These are phyloP conservation scores for Rhabditophanes sp. DNA, from an alignment of 2,888 invertebrate species.

Conservation along the genomic window DNA sequence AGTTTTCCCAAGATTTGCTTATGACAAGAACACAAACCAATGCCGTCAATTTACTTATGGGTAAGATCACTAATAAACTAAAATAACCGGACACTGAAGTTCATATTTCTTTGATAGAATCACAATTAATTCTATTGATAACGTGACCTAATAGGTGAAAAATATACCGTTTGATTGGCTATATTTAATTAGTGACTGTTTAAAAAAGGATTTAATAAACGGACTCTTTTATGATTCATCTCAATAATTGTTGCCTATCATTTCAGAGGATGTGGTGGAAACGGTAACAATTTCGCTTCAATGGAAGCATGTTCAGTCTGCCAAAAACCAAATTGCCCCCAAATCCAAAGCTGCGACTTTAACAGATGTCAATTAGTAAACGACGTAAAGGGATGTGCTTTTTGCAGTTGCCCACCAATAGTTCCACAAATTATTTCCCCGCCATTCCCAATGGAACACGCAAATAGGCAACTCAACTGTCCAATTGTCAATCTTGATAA, in stretches of 20 bases:
- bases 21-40: slow-evolving; percentile 29
- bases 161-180: too few species aligned
- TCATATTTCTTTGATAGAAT: too few species aligned
- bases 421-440: slow-evolving; percentile 11
- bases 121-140: too few species aligned
- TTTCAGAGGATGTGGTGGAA: slow-evolving; percentile 33
- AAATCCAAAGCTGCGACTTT: slow-evolving; percentile 29
- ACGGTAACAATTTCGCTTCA: slow-evolving; percentile 40
- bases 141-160: too few species aligned
- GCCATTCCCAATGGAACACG: slow-evolving; percentile 8
- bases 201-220: too few species aligned
- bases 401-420: slow-evolving; percentile 37
- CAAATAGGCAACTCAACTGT: slow-evolving; percentile 14
- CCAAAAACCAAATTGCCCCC: slow-evolving; percentile 13
- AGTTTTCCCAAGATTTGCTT: slow-evolving; percentile 43
- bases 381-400: slow-evolving; percentile 33
- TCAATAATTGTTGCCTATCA: not conserved
- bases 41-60: slow-evolving; percentile 38
- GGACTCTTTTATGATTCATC: too few species aligned
- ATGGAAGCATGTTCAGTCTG: slow-evolving; percentile 15
- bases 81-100: too few species aligned
- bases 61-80: too few species aligned
- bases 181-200: too few species aligned
- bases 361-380: slow-evolving; percentile 33
- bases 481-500: slow-evolving; percentile 25